These are phyloP conservation scores for Nannoperca obscura DNA, from an alignment of 2,797 vertebrate species.

Conservation along the genomic window DNA sequence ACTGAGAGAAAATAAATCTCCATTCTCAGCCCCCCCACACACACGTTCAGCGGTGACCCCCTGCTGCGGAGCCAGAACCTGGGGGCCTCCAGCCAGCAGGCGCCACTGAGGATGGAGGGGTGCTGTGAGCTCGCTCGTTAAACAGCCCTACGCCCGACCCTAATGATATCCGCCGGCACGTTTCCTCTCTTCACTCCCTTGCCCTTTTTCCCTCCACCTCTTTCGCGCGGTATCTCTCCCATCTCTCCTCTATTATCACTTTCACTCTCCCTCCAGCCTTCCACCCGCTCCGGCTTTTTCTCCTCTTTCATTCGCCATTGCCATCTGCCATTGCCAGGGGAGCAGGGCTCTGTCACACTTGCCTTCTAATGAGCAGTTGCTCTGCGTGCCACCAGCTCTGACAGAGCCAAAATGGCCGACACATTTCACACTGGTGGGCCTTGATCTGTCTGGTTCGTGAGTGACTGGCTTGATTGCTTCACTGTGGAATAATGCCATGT, in stretches of 20 bases:
- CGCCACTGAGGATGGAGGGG: constrained; percentile 76
- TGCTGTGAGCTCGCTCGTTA: constrained; percentile 79
- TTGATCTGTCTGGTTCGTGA: constrained; percentile 61
- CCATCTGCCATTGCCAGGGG: constrained; percentile 50
- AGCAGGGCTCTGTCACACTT: constrained; percentile 60
- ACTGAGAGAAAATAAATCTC: constrained; percentile 48
- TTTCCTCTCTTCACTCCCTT: constrained; percentile 34
- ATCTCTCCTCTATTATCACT: constrained; percentile 15
- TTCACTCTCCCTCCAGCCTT: constrained; percentile 41
- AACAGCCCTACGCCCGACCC: constrained; percentile 64
- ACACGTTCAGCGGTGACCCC: constrained; percentile 33
- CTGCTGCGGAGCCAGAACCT: constrained; percentile 52
- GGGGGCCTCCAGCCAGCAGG: constrained; percentile 74
- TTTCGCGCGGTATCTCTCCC: not conserved
- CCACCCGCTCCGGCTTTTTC: constrained; percentile 7
- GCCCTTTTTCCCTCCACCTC: constrained; percentile 10
- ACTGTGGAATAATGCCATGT: constrained; percentile 34
- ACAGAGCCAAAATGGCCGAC: constrained; percentile 77
- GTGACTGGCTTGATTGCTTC: constrained; percentile 59
- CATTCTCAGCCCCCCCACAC: constrained; percentile 5
- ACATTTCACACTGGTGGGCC: constrained; percentile 69
- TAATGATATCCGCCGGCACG: constrained; percentile 78
- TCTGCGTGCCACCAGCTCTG: constrained; percentile 67
- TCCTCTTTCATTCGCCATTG: not conserved
- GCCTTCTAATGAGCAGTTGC: constrained; percentile 80